These are phyloP conservation scores for Drosophila recens DNA, from an alignment of 2,888 invertebrate species.

Conservation along the genomic window DNA sequence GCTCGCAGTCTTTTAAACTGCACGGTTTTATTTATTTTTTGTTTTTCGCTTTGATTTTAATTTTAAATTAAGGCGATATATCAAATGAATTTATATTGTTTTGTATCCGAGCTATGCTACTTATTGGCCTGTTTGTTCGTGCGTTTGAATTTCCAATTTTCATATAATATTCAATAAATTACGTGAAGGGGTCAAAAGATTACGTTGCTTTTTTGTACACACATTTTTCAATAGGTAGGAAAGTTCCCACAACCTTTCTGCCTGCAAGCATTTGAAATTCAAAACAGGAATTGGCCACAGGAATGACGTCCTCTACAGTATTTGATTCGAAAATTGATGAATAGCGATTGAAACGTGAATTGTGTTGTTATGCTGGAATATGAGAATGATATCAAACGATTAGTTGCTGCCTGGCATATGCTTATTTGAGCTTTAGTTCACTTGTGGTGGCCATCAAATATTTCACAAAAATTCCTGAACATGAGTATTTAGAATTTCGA, in stretches of 20 bases:
- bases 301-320: not conserved
- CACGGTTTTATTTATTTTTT: not conserved
- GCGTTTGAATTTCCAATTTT: conserved; percentile 30
- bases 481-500: not conserved
- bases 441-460: conserved; percentile 4
- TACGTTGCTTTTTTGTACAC: conserved; percentile 14
- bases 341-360: conserved; percentile 42
- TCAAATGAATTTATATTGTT: conserved; percentile 24
- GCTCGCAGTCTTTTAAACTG: conserved; percentile 22
- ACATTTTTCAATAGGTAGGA: conserved; percentile 38
- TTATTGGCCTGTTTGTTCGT: conserved; percentile 20
- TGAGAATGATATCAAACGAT: conserved; percentile 47
- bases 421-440: conserved; percentile 17
- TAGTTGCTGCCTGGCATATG: conserved; percentile 20
- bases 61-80: conserved; percentile 32
- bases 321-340: conserved; percentile 45
- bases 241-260: not conserved
- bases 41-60: conserved; percentile 14
- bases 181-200: conserved; percentile 25
- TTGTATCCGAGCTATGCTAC: conserved; percentile 3
- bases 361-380: conserved; percentile 26
- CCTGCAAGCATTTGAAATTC: conserved; percentile 44
- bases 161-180: conserved; percentile 38
- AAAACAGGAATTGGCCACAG: conserved; percentile 48
- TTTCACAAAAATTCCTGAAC: conserved; percentile 3